Conservation (phyloP, 2,113 vertebrate species). For the Ia io region DNA sequence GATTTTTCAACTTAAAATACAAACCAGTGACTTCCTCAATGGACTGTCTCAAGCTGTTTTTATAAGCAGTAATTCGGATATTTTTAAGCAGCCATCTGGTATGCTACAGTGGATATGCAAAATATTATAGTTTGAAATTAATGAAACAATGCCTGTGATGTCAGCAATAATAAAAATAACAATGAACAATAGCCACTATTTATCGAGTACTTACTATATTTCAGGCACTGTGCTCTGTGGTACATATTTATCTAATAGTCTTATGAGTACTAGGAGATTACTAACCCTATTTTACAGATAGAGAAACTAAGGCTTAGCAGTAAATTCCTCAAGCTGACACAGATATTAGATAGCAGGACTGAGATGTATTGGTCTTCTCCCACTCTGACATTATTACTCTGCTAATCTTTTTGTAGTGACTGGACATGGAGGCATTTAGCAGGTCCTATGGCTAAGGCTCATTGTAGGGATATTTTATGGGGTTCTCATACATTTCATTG, state of each 20-base stretch:
- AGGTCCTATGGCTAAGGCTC: neutral
- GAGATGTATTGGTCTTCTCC: neutral
- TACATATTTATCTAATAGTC: neutral
- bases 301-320: slow-evolving; percentile 10
- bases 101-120: slow-evolving; percentile 35
- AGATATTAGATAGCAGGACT: neutral
- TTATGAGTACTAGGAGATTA: neutral
- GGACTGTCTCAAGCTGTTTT: slow-evolving; percentile 61
- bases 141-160: slow-evolving; percentile 39
- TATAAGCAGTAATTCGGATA: slow-evolving; percentile 40
- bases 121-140: slow-evolving; percentile 53
- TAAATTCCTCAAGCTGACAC: neutral
- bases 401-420: neutral
- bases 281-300: neutral
- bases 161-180: slow-evolving; percentile 57
- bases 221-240: neutral
- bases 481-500: neutral
- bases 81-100: slow-evolving; percentile 64
- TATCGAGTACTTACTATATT: slow-evolving; percentile 1
- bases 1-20: slow-evolving; percentile 67
- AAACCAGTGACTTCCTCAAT: slow-evolving; percentile 52
- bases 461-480: neutral
- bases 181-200: neutral
- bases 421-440: neutral
- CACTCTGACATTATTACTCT: too few species aligned